Base-by-base conservation (phyloP, 2,113 vertebrate species). In the Pituophis catenifer region DNA sequence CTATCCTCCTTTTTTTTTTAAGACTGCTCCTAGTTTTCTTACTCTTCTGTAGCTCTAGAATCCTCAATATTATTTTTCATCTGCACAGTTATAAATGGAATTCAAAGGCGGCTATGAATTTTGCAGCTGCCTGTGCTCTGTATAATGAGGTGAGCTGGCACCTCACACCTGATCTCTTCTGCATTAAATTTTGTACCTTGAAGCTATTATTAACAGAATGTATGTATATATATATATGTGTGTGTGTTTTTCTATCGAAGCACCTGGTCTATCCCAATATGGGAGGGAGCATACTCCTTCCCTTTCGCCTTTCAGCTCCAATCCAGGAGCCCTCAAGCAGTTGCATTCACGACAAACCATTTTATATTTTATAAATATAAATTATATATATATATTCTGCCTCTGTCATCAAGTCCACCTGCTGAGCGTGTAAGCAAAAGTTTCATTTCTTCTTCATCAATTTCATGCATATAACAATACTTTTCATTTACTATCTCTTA, bases 401-500 rank as follows among this genome's bases (percentile, higher is more conserved):
- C 24, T 3, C 19, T 70, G 59, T 70, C 59, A 54, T 24, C 17
- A 44, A 44, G 81, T 50, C 53, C 13, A 88, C 23, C 81, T 10
- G n/a, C 52, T 55, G 89, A 86, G 91, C 85, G 85, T 70, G 93
- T 93, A 58, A 90, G 85, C 50, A 48, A 90, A 58, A 7, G 33
- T 29, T 90, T 95, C 12, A 94, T 94, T 94, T 94, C 91, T 95
- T 75, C 13, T 33, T 89, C 65, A 54, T 75, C 19, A 90, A 48
- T 88, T 54, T 44, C 48, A 44, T 88, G 13, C 24, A 13, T 48
- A 44, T 2, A 1, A 11, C 89, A 29, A 90, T 12, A 24, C 88
- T 1, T 9, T 93, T 33, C 38, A 29, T 94, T 95, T 65, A 48
- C 0, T 3, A 91, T 94, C 92, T 94, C 57, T 91, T 90, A 13